Evolutionary conservation across 53 echinoderm and acorn worm species (phyloP).

Genomic region (Holothuria leucospilota): DNA sequence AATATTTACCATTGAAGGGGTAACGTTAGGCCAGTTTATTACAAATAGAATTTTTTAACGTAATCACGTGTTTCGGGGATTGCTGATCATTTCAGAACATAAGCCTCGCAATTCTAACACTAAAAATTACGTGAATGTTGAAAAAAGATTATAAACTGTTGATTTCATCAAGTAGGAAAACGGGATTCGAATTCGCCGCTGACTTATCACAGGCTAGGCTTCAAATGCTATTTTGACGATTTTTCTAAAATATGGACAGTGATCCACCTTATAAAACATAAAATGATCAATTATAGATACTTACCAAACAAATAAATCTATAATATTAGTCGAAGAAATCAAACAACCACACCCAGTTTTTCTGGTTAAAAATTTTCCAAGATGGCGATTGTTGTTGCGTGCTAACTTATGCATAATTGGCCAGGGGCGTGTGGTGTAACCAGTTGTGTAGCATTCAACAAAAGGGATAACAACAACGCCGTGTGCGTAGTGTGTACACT

Average conservation of each 20-base stretch:
- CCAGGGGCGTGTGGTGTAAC: constrained; percentile 68
- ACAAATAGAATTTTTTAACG: no score
- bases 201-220: constrained; percentile 50
- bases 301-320: constrained; percentile 52
- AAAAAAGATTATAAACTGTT: no score
- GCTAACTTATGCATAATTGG: constrained; percentile 98
- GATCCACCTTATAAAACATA: no score
- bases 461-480: constrained; percentile 72
- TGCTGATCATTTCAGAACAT: no score
- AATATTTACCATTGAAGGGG: no score
- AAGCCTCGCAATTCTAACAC: no score
- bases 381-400: constrained; percentile 98
- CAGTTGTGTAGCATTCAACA: constrained; percentile 85
- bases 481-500: constrained; percentile 37
- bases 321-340: constrained; percentile 51
- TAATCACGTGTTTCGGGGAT: no score
- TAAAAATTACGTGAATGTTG: no score
- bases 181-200: constrained; percentile 45
- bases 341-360: constrained; percentile 59
- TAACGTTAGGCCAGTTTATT: no score
- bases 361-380: constrained; percentile 74
- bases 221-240: constrained; percentile 7
- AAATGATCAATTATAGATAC: constrained; percentile 8
- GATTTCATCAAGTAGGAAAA: no score
- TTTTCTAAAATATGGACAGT: no score